Conservation (phyloP, 2,888 invertebrate species). For the Myopa testacea region DNA sequence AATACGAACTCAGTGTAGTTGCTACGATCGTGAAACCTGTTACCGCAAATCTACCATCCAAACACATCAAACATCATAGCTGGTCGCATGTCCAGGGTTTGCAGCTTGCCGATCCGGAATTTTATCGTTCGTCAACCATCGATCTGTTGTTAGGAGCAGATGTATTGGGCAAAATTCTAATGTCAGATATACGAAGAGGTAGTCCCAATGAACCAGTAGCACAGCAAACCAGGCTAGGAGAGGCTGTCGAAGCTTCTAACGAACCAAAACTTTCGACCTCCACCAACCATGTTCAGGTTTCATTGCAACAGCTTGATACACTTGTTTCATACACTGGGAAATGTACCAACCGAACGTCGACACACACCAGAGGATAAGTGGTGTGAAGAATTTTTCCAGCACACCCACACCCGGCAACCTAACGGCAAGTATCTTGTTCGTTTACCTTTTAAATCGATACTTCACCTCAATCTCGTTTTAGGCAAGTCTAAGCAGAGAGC, state of each 20-base stretch:
- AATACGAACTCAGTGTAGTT: too few relatives aligned
- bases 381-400: conserved; percentile 39
- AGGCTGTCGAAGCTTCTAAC: background rate
- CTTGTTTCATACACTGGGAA: conserved; percentile 19
- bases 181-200: conserved; percentile 12
- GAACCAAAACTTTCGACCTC: background rate
- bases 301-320: conserved; percentile 16
- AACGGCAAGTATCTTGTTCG: conserved; percentile 34
- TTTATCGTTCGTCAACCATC: conserved; percentile 7
- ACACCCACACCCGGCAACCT: conserved; percentile 33
- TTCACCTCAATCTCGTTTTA: too few relatives aligned
- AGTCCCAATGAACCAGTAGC: conserved; percentile 20
- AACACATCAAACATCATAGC: background rate
- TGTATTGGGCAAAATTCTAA: conserved; percentile 10
- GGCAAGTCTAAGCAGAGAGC: too few relatives aligned
- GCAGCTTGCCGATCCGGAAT: conserved; percentile 2
- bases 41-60: too few relatives aligned
- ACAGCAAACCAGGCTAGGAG: conserved; percentile 19
- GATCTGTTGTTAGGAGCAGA: conserved; percentile 29
- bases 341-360: background rate
- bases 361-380: conserved; percentile 34
- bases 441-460: background rate
- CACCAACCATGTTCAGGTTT: conserved; percentile 8
- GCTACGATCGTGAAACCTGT: too few relatives aligned
- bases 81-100: conserved; percentile 17